Evolutionary conservation across 2,797 vertebrate species (phyloP).

Genomic region (Falco berigora): DNA sequence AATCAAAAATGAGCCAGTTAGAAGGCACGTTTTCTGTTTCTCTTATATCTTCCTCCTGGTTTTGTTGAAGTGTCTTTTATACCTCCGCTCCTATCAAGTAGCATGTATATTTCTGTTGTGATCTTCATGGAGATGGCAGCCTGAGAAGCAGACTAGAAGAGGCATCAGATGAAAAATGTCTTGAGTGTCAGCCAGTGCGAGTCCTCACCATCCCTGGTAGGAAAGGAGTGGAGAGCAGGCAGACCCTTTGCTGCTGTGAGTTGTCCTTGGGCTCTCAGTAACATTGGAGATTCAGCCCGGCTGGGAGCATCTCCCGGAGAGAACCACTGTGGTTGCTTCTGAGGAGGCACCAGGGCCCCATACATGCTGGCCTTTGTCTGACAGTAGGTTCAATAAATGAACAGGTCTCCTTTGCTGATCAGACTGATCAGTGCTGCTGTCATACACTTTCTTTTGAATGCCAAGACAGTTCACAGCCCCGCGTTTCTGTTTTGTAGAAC

Average conservation of each 20-base stretch:
- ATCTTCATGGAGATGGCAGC: background rate
- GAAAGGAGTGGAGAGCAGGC: background rate
- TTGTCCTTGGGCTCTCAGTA: background rate
- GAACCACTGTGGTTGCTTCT: background rate
- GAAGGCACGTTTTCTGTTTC: background rate
- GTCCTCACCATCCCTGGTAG: background rate
- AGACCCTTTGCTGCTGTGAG: background rate
- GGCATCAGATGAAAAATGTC: background rate
- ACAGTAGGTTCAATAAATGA: background rate
- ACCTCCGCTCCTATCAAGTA: background rate
- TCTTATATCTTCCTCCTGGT: background rate
- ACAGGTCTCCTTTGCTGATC: no score
- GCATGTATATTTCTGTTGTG: background rate
- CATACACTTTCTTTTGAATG: no score
- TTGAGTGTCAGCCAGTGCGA: background rate
- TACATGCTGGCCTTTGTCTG: background rate
- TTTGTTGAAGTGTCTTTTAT: background rate
- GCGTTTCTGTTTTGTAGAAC: no score
- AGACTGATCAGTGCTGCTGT: background rate
- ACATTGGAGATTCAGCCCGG: no score
- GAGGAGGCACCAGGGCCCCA: background rate
- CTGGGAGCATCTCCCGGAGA: background rate
- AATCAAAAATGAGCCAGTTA: background rate
- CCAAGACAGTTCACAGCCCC: background rate
- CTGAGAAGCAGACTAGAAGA: background rate